Evolutionary conservation across 2,888 invertebrate species (phyloP).

Genomic region (Cantharis nigra): DNA sequence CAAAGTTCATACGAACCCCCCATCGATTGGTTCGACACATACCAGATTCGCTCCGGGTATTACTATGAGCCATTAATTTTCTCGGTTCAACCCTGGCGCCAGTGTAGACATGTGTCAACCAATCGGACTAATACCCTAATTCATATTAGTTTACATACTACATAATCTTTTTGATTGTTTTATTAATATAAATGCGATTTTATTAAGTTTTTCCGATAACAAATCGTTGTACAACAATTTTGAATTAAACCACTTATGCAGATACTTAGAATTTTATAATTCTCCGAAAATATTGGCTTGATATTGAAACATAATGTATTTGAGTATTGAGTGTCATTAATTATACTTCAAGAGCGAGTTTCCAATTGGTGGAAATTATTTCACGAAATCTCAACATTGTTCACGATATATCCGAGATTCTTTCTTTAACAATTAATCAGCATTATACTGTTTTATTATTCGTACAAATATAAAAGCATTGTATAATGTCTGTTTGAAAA

Average conservation of each 20-base stretch:
- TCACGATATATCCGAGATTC: too few species aligned
- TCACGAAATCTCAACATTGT: too few species aligned
- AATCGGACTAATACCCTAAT: constrained; percentile 30
- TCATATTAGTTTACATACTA: constrained; percentile 16
- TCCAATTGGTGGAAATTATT: too few species aligned
- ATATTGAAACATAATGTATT: not conserved
- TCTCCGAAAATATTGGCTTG: not conserved
- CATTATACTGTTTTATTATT: too few species aligned
- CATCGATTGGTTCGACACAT: constrained; percentile 21
- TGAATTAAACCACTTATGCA: not conserved
- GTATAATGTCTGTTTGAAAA: too few species aligned
- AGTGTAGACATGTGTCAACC: constrained; percentile 42
- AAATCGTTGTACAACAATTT: not conserved
- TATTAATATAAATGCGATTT: not conserved
- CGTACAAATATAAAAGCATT: too few species aligned
- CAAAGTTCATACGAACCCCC: constrained; percentile 10
- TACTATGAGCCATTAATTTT: constrained; percentile 38
- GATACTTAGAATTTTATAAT: not conserved
- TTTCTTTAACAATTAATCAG: too few species aligned
- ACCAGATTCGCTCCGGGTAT: constrained; percentile 30
- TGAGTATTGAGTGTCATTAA: not conserved
- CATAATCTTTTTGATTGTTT: constrained; percentile 8
- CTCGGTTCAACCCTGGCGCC: constrained; percentile 39
- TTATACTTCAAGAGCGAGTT: not conserved
- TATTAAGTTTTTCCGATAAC: not conserved